Evolutionary conservation across 2,888 invertebrate genomes (phyloP).

Genomic region (Nezara viridula): DNA sequence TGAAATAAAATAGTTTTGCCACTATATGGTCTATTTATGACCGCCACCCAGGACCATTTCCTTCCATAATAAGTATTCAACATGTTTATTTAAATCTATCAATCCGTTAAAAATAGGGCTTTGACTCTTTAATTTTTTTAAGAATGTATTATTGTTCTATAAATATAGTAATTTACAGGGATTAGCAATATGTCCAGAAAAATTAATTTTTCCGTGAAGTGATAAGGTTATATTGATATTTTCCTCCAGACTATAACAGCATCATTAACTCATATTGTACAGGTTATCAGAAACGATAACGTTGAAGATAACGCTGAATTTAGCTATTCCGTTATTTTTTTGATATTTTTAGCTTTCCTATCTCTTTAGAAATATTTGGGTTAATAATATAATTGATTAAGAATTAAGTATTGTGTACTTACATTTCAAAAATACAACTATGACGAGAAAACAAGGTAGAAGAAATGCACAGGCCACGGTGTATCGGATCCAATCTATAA

Average conservation of each 20-base stretch:
- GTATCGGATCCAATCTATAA: slow-evolving; percentile 13
- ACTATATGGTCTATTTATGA: too few species aligned
- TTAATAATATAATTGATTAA: not conserved
- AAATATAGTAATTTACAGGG: too few species aligned
- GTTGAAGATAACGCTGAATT: not conserved
- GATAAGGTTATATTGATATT: too few species aligned
- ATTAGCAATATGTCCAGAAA: too few species aligned
- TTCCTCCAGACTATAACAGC: not conserved
- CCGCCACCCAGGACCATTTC: too few species aligned
- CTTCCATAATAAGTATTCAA: too few species aligned
- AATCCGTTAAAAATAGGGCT: too few species aligned
- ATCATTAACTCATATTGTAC: not conserved
- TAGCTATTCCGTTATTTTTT: not conserved
- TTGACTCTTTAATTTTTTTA: too few species aligned
- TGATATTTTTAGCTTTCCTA: not conserved
- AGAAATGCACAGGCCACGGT: not conserved
- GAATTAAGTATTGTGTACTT: not conserved
- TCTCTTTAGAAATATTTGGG: not conserved
- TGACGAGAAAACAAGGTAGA: slow-evolving; percentile 22
- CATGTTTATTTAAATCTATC: too few species aligned
- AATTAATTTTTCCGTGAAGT: too few species aligned
- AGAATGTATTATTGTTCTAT: too few species aligned
- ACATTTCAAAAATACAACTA: slow-evolving; percentile 14
- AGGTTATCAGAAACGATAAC: not conserved
- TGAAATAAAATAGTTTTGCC: too few species aligned